These are phyloP conservation scores for Phenganax subtilis DNA, from an alignment of 92 coral and sea anemone genomes.

Conservation along the genomic window DNA sequence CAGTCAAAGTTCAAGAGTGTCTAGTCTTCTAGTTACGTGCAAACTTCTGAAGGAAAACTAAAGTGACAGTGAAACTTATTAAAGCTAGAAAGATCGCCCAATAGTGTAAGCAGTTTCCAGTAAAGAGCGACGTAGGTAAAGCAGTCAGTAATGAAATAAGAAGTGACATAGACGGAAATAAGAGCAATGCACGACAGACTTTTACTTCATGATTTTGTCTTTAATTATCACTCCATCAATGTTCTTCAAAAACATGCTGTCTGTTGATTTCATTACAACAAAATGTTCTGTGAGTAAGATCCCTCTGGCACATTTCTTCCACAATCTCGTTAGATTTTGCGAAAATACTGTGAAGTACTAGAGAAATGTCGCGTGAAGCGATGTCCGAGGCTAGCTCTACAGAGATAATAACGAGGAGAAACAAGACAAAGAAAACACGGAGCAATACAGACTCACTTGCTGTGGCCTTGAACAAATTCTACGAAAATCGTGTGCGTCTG, in stretches of 20 bases:
- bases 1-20: slow-evolving; percentile 35
- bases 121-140: not conserved
- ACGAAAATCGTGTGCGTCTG: slow-evolving; percentile 90
- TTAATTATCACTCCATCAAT: slow-evolving; percentile 40
- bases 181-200: slow-evolving; percentile 26
- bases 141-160: slow-evolving; percentile 4
- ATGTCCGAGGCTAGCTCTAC: not conserved
- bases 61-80: slow-evolving; percentile 9
- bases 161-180: not conserved
- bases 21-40: not conserved
- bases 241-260: slow-evolving; percentile 19
- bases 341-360: not conserved
- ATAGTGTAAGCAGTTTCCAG: not conserved
- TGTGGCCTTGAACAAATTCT: slow-evolving; percentile 73
- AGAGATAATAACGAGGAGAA: slow-evolving; percentile 42
- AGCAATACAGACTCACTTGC: slow-evolving; percentile 80
- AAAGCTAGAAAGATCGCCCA: not conserved
- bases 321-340: not conserved
- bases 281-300: not conserved
- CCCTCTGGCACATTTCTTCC: not conserved
- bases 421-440: slow-evolving; percentile 79
- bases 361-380: slow-evolving; percentile 15
- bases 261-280: slow-evolving; percentile 18
- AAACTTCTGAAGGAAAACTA: not conserved
- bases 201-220: not conserved